These are phyloP conservation scores for Chloromyia formosa DNA, from an alignment of 2,888 invertebrate species.

Conservation along the genomic window DNA sequence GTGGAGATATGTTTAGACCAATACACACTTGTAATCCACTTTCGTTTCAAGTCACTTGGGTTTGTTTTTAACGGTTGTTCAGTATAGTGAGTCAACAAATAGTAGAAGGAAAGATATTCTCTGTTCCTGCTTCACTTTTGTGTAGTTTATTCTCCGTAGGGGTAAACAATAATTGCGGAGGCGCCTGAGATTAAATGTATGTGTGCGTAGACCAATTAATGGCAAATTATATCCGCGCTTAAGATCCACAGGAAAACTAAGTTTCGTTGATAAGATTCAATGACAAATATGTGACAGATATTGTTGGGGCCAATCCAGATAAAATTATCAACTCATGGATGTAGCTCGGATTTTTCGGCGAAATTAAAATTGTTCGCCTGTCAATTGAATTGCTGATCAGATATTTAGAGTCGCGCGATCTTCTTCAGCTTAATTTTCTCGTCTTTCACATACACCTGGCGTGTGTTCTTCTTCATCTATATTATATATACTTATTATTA, in stretches of 20 bases:
- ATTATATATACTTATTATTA: conserved; percentile 16
- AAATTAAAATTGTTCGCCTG: conserved; percentile 26
- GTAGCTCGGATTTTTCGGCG: too few species aligned
- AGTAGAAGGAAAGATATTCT: too few species aligned
- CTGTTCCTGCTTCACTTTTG: too few species aligned
- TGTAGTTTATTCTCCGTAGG: too few species aligned
- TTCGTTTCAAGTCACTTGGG: neutral
- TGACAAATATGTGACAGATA: neutral
- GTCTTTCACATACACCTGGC: conserved; percentile 17
- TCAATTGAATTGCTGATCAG: conserved; percentile 25
- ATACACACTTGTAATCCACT: conserved; percentile 1
- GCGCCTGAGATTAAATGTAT: too few species aligned
- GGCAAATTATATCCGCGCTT: conserved; percentile 17
- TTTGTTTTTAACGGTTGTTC: too few species aligned
- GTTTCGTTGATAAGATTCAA: conserved; percentile 16
- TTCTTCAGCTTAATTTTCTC: neutral
- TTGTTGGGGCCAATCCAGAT: too few species aligned
- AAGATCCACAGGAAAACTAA: conserved; percentile 8
- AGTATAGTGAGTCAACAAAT: too few species aligned
- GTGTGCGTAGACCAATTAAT: conserved; percentile 30
- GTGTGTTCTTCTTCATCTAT: conserved; percentile 18
- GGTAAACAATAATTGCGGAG: too few species aligned
- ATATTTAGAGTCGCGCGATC: neutral
- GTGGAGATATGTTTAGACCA: too few species aligned
- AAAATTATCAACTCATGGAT: too few species aligned